Conservation (phyloP, 2,888 invertebrate genomes). For the Scaptomyza cyrtandrae region DNA sequence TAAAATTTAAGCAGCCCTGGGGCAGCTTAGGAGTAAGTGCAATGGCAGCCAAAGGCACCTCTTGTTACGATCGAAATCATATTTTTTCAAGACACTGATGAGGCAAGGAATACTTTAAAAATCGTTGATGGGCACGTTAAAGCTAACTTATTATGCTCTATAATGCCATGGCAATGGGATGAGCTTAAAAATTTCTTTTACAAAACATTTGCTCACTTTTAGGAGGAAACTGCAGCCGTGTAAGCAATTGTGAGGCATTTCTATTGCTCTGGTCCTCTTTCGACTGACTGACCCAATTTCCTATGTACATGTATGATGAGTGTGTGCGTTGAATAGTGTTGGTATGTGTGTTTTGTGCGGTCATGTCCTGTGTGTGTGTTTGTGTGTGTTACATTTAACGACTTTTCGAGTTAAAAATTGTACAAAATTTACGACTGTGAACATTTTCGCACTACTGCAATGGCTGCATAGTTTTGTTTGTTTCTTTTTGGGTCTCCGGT, state of each 20-base stretch:
- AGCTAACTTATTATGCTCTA: conserved; percentile 49
- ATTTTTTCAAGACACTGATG: conserved; percentile 6
- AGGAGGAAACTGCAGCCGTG: conserved; percentile 14
- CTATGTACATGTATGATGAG: conserved; percentile 20
- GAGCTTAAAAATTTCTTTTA: conserved; percentile 3
- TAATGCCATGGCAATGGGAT: conserved; percentile 17
- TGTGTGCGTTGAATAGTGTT: conserved; percentile 5
- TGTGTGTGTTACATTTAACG: conserved; percentile 71
- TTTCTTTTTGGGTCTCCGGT: conserved; percentile 18
- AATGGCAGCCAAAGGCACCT: conserved; percentile 17
- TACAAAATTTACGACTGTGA: conserved; percentile 72
- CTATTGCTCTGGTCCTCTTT: conserved; percentile 41
- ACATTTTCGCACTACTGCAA: conserved; percentile 65
- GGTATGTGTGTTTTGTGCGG: conserved; percentile 16
- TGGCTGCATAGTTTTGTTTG: conserved; percentile 17
- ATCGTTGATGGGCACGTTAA: conserved; percentile 19
- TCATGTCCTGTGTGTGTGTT: conserved; percentile 20
- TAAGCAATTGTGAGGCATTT: conserved; percentile 60
- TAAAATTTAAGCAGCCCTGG: conserved; percentile 20
- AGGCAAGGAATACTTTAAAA: conserved; percentile 14
- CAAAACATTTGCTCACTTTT: conserved; percentile 40
- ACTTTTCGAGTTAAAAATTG: conserved; percentile 78
- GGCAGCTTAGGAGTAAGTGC: conserved; percentile 17
- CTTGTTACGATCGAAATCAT: neutral
- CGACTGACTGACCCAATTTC: conserved; percentile 64